Evolutionary conservation across 2,888 invertebrate genomes (phyloP).

Genomic region (Drosophila mayaguana): DNA sequence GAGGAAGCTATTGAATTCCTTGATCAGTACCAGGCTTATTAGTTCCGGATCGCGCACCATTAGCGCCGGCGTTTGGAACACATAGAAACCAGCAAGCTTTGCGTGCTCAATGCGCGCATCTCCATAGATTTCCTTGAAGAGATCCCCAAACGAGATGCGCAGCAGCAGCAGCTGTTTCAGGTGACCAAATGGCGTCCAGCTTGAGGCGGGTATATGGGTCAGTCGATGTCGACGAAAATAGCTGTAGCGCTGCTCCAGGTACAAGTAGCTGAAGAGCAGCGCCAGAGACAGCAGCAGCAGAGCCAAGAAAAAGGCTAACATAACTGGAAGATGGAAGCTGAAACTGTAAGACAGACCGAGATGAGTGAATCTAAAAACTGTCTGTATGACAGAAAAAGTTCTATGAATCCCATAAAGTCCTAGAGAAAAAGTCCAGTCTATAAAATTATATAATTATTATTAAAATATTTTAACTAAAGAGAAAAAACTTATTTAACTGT

Average conservation of each 20-base stretch:
- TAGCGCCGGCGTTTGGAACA: conserved; percentile 85
- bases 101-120: conserved; percentile 45
- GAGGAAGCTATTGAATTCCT: conserved; percentile 75
- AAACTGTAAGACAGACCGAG: no score
- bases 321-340: conserved; percentile 21
- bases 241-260: conserved; percentile 48
- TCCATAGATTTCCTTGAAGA: conserved; percentile 82
- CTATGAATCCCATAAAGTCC: no score
- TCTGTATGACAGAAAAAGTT: no score
- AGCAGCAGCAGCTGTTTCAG: conserved; percentile 80
- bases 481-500: no score
- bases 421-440: no score
- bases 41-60: conserved; percentile 85
- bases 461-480: no score
- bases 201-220: conserved; percentile 72
- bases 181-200: conserved; percentile 83
- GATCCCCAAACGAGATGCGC: conserved; percentile 80
- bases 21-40: conserved; percentile 84
- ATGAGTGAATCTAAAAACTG: no score
- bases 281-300: conserved; percentile 26
- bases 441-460: no score
- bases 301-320: conserved; percentile 30
- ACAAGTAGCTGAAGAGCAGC: conserved; percentile 36
- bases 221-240: conserved; percentile 80
- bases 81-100: conserved; percentile 82